Percentiles rank a stretch among this genome's conserved stretches.
Conservation (phyloP, 1,140 invertebrate genomes). For the Metopolophium dirhodum region DNA sequence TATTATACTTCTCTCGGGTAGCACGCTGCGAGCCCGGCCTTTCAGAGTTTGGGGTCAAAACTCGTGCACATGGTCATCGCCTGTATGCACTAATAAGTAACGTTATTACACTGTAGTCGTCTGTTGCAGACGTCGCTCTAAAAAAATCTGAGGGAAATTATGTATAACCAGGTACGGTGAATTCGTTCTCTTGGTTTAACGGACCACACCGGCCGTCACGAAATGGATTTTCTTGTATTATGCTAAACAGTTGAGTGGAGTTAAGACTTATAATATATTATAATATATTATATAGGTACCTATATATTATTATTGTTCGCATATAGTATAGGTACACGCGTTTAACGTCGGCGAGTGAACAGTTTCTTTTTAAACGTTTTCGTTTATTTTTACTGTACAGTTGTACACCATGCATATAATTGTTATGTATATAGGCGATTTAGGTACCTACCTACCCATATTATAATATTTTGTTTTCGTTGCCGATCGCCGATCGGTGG, state of each 20-base stretch:
- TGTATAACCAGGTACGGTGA: neutral
- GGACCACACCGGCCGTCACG: neutral
- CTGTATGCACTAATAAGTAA: neutral
- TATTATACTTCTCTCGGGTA: neutral
- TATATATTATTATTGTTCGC: neutral
- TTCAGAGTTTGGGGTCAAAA: neutral
- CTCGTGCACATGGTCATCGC: neutral
- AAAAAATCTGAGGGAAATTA: neutral
- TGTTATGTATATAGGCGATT: too few relatives aligned
- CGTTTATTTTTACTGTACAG: neutral
- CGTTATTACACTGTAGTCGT: neutral
- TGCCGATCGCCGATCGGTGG: neutral
- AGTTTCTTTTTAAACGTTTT: neutral
- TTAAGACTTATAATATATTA: neutral
- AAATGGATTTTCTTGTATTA: slow-evolving; percentile 17
- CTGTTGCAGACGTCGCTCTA: neutral
- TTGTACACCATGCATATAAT: neutral
- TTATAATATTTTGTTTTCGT: neutral
- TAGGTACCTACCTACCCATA: neutral
- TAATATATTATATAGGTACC: neutral
- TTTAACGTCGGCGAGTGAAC: neutral
- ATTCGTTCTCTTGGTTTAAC: slow-evolving; percentile 2
- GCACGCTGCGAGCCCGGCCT: neutral
- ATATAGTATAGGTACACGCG: neutral
- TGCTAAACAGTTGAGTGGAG: neutral